Percentiles rank a stretch among this genome's conserved stretches.
Conservation (phyloP, 92 coral and sea anemone species). For the Bergia puertoricense region DNA sequence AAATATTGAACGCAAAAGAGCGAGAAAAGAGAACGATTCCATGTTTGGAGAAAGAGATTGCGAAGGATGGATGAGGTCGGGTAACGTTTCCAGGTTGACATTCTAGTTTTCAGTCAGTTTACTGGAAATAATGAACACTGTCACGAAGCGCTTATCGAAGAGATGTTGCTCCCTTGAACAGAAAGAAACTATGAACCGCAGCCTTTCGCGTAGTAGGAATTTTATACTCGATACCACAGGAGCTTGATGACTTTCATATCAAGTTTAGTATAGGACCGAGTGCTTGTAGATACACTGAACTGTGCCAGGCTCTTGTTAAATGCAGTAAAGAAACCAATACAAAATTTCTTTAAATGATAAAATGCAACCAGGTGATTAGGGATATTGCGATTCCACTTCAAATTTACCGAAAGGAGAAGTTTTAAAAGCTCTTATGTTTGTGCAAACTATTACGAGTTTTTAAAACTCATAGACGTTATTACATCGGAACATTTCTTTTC, state of each 20-base stretch:
- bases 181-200: not conserved
- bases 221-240: not conserved
- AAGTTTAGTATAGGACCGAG: too few species aligned
- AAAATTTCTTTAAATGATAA: too few species aligned
- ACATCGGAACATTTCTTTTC: too few species aligned
- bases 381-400: too few species aligned
- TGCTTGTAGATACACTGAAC: not conserved
- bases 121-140: not conserved
- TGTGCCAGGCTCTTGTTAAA: not conserved
- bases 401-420: too few species aligned
- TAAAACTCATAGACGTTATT: too few species aligned
- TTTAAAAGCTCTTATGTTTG: too few species aligned
- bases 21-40: not conserved
- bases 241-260: not conserved
- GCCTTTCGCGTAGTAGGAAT: not conserved
- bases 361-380: too few species aligned
- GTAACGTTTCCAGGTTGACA: not conserved
- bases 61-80: conserved; percentile 6
- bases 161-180: not conserved
- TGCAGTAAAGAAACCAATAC: too few species aligned
- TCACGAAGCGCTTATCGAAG: not conserved
- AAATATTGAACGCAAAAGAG: conserved; percentile 13
- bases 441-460: too few species aligned
- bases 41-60: not conserved
- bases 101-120: conserved; percentile 5